These are phyloP conservation scores for Zaprionus gabonicus DNA, from an alignment of 1,140 invertebrate species.

Conservation along the genomic window DNA sequence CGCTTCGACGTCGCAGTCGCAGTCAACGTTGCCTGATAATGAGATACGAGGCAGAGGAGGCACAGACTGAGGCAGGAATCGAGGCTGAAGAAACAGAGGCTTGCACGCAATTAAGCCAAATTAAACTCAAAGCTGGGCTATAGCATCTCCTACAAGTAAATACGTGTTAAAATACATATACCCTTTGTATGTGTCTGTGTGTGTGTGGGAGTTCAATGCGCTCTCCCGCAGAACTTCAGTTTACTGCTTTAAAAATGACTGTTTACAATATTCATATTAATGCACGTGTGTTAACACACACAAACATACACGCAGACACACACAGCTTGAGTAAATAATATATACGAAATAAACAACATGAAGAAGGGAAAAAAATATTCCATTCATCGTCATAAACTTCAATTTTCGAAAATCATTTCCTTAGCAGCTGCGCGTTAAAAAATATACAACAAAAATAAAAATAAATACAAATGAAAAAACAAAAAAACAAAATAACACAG, in stretches of 20 bases:
- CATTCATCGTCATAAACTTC: constrained; percentile 84
- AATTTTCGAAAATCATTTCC: constrained; percentile 84
- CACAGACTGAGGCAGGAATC: constrained; percentile 4
- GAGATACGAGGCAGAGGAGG: constrained; percentile 52
- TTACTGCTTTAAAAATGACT: constrained; percentile 65
- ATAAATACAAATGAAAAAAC: constrained; percentile 54
- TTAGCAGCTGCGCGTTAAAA: constrained; percentile 78
- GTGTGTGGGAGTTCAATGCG: constrained; percentile 53
- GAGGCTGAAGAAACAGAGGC: constrained; percentile 21
- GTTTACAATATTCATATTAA: constrained; percentile 79
- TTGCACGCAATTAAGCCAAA: constrained; percentile 77
- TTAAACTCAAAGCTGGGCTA: constrained; percentile 50
- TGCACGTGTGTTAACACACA: constrained; percentile 62
- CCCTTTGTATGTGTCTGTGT: background rate
- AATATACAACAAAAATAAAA: constrained; percentile 50
- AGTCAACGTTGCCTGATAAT: constrained; percentile 60
- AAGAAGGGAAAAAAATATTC: constrained; percentile 62
- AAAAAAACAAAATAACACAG: constrained; percentile 37
- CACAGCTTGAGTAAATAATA: constrained; percentile 42
- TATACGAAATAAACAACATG: constrained; percentile 52
- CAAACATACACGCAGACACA: constrained; percentile 39
- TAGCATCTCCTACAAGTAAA: constrained; percentile 43
- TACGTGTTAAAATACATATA: constrained; percentile 42
- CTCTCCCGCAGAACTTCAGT: constrained; percentile 63
- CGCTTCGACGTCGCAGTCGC: constrained; percentile 15